Conservation (phyloP, 1,140 invertebrate species). For the Lasioglossum albipes region DNA sequence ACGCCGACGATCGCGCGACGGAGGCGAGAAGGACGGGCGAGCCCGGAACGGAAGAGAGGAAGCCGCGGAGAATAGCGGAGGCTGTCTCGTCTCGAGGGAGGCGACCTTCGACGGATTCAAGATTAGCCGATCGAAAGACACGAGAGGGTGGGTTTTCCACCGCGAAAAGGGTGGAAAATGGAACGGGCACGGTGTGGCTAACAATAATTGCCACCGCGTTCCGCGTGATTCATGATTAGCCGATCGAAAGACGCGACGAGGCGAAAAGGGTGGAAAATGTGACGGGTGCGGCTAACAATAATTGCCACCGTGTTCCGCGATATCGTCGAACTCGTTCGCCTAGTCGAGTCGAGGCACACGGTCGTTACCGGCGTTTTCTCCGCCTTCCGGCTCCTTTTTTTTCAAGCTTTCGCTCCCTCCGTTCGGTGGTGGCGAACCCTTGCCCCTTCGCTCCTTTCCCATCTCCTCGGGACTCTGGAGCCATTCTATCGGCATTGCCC, state of each 20-base stretch:
- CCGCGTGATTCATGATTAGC: background rate
- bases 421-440: background rate
- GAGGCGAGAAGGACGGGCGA: background rate
- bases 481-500: constrained; percentile 52
- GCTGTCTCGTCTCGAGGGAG: background rate
- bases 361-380: background rate
- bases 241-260: background rate
- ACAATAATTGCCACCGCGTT: background rate
- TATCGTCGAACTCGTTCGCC: too few relatives aligned
- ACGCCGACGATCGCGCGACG: background rate
- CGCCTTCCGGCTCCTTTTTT: constrained; percentile 3
- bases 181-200: background rate
- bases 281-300: too few relatives aligned
- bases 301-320: background rate
- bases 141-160: background rate
- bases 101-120: background rate
- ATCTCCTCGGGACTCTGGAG: constrained; percentile 7
- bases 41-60: background rate
- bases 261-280: too few relatives aligned
- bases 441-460: background rate
- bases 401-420: constrained; percentile 23
- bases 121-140: background rate
- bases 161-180: background rate
- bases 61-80: background rate
- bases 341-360: background rate